A percentile compares a stretch with the other conserved stretches of the same genome.
Conservation (phyloP, 2,888 invertebrate species). For the Apoda limacodes region DNA sequence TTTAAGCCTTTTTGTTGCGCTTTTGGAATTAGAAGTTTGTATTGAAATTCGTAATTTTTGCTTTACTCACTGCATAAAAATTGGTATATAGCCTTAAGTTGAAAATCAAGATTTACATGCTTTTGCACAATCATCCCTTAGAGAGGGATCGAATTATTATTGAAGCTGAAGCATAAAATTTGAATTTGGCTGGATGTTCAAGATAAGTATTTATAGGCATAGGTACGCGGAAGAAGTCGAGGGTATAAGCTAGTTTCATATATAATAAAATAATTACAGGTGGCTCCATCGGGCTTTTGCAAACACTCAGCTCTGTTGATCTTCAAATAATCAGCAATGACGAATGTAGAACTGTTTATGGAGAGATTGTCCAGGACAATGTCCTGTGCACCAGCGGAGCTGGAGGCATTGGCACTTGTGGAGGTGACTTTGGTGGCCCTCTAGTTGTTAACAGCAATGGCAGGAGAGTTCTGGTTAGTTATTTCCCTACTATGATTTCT, state of each 20-base stretch:
- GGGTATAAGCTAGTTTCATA: no score
- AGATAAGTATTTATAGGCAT: neutral
- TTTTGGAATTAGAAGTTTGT: no score
- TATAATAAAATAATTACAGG: constrained; percentile 26
- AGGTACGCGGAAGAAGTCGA: neutral
- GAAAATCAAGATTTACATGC: no score
- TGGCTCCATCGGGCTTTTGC: constrained; percentile 23
- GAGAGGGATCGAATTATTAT: neutral
- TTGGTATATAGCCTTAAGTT: no score
- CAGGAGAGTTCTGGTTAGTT: constrained; percentile 27
- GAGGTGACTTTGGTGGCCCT: constrained; percentile 36
- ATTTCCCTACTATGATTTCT: constrained; percentile 1
- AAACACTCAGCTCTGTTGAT: constrained; percentile 25
- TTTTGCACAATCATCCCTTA: neutral
- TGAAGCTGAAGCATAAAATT: neutral
- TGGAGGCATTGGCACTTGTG: constrained; percentile 31
- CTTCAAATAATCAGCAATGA: constrained; percentile 31
- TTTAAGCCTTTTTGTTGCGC: no score
- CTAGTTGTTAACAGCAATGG: constrained; percentile 24
- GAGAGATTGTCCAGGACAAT: constrained; percentile 24
- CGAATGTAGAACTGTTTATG: constrained; percentile 25
- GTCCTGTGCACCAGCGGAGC: constrained; percentile 35
- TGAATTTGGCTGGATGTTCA: neutral
- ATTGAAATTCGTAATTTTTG: no score
- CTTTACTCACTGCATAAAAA: no score